Evolutionary conservation across 2,888 invertebrate genomes (phyloP).

Genomic region (Candidula unifasciata): DNA sequence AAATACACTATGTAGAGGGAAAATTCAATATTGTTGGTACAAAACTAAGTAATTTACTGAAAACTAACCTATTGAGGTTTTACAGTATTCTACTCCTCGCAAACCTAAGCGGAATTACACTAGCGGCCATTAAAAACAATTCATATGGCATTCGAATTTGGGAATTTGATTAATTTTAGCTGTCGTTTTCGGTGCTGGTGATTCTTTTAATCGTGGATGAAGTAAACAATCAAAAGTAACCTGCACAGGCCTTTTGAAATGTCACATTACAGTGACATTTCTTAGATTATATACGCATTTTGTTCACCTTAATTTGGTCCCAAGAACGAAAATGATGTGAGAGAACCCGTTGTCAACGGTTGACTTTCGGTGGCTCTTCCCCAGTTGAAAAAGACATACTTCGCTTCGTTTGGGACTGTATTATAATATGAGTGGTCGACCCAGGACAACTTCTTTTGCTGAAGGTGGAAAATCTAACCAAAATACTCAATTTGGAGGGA

Average conservation of each 20-base stretch:
- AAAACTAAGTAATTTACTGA: no score
- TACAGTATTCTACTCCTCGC: constrained; percentile 58
- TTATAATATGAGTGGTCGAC: constrained; percentile 72
- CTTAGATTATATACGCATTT: constrained; percentile 9
- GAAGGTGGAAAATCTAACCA: constrained; percentile 74
- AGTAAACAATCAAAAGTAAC: background rate
- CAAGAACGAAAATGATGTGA: constrained; percentile 58
- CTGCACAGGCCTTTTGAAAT: background rate
- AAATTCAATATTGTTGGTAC: no score
- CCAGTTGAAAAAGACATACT: constrained; percentile 45
- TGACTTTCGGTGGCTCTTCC: constrained; percentile 22
- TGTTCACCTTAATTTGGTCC: background rate
- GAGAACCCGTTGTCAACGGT: constrained; percentile 51
- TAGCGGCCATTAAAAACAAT: constrained; percentile 71
- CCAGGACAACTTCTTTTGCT: constrained; percentile 75
- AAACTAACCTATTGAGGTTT: constrained; percentile 6
- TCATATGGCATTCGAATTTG: constrained; percentile 53
- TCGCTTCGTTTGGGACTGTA: constrained; percentile 54
- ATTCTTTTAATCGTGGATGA: background rate
- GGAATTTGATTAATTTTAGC: constrained; percentile 44
- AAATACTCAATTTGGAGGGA: constrained; percentile 71
- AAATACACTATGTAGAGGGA: no score
- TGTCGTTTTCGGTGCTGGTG: constrained; percentile 47
- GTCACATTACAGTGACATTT: constrained; percentile 4
- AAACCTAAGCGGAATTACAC: constrained; percentile 65